phyloP scores from a whole-genome alignment of 1,140 invertebrate species.

The Capitella teleta region DNA sequence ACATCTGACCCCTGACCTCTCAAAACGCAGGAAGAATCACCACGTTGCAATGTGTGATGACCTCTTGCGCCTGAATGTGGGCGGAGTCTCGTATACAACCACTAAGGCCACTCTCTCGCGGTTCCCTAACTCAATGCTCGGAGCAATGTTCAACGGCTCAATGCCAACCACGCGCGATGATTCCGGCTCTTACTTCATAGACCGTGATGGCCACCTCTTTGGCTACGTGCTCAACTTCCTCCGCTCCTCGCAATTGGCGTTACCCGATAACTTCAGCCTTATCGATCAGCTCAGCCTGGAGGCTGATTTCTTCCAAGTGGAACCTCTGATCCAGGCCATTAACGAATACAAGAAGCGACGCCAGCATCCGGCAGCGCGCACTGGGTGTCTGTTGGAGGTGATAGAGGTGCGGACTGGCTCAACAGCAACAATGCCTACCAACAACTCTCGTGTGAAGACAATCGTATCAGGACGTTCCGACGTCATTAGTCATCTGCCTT shows the following conservation, averaged over 20 bases:
- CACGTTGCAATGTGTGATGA: background rate
- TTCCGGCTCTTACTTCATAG: slow-evolving; percentile 17
- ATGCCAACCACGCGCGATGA: slow-evolving; percentile 14
- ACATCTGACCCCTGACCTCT: no score
- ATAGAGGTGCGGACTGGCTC: slow-evolving; percentile 30
- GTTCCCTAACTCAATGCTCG: slow-evolving; percentile 19
- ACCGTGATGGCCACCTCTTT: slow-evolving; percentile 17
- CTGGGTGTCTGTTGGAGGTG: slow-evolving; percentile 22
- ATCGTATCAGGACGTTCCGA: slow-evolving; percentile 27
- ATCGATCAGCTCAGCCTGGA: slow-evolving; percentile 12
- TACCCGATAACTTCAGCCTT: slow-evolving; percentile 16
- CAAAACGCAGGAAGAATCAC: no score
- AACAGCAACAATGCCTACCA: slow-evolving; percentile 34
- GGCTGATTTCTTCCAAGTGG: slow-evolving; percentile 20
- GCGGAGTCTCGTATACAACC: slow-evolving; percentile 16
- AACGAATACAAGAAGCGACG: background rate
- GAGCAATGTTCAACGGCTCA: slow-evolving; percentile 17
- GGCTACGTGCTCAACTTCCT: slow-evolving; percentile 18
- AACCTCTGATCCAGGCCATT: slow-evolving; percentile 11
- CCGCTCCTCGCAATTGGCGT: slow-evolving; percentile 10
- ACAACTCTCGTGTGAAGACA: slow-evolving; percentile 32
- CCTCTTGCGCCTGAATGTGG: slow-evolving; percentile 15
- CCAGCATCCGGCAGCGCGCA: background rate
- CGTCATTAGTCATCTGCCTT: slow-evolving; percentile 21
- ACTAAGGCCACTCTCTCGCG: slow-evolving; percentile 14